Percentiles rank a stretch among this genome's conserved stretches.
Evolutionary conservation across 2,888 invertebrate species (phyloP).

Genomic region (Piscicola geometra): DNA sequence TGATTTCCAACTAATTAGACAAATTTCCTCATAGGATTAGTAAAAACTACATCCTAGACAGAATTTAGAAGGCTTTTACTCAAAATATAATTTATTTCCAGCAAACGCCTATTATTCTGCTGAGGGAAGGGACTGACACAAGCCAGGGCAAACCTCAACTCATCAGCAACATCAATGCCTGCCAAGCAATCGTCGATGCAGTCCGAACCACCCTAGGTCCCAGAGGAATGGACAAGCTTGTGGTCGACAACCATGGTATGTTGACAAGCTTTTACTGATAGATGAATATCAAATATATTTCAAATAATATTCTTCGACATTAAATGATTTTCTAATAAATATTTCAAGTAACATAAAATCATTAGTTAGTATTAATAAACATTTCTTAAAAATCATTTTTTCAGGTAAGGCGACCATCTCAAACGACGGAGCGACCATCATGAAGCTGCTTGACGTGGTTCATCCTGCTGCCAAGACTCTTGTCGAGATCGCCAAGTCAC

Average conservation of each 20-base stretch:
- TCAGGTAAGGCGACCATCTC: constrained; percentile 83
- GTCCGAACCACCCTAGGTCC: constrained; percentile 96
- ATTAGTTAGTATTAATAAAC: too few relatives aligned
- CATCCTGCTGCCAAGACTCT: constrained; percentile 96
- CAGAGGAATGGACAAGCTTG: constrained; percentile 97
- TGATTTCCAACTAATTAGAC: too few relatives aligned
- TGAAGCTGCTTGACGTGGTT: constrained; percentile 93
- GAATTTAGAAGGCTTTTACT: too few relatives aligned
- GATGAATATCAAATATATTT: too few relatives aligned
- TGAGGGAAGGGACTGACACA: constrained; percentile 92
- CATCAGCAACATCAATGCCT: constrained; percentile 94
- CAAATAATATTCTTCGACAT: too few relatives aligned
- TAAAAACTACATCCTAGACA: too few relatives aligned
- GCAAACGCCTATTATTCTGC: constrained; percentile 94
- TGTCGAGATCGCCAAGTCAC: constrained; percentile 97
- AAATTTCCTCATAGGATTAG: too few relatives aligned
- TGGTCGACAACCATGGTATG: constrained; percentile 74
- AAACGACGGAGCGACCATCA: constrained; percentile 97
- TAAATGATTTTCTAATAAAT: too few relatives aligned
- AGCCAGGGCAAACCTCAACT: constrained; percentile 89
- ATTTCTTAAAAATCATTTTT: too few relatives aligned
- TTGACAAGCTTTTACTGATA: not conserved
- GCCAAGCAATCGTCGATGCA: constrained; percentile 85
- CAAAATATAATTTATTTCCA: too few relatives aligned
- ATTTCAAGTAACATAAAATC: too few relatives aligned